Evolutionary conservation across 2,113 vertebrate genomes (phyloP).

Genomic region (Amblyornis subalaris): DNA sequence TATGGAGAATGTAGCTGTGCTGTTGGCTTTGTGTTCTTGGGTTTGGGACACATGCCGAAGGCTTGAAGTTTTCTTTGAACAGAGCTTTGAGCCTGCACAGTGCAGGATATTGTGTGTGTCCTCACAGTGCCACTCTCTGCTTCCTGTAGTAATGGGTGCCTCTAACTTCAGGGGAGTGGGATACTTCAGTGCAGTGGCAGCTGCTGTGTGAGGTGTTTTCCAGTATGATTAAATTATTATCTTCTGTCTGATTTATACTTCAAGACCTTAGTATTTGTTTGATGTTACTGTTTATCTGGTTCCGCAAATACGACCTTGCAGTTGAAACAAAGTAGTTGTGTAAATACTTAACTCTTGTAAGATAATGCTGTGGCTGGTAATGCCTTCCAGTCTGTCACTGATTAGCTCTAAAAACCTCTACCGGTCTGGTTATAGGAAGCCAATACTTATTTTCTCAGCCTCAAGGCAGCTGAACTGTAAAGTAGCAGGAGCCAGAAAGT

Average conservation of each 20-base stretch:
- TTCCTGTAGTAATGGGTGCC: not conserved
- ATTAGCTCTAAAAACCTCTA: not conserved
- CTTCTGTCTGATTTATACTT: not conserved
- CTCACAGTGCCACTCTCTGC: not conserved
- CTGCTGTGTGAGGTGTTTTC: not conserved
- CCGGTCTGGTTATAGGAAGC: not conserved
- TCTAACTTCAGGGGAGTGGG: not conserved
- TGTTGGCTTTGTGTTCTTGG: not conserved
- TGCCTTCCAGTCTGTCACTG: not conserved
- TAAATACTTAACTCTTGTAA: not conserved
- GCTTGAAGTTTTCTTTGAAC: not conserved
- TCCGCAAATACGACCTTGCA: conserved; percentile 36
- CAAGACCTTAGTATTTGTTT: conserved; percentile 4
- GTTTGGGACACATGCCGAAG: not conserved
- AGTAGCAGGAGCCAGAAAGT: not conserved
- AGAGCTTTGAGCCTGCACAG: not conserved
- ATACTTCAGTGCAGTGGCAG: not conserved
- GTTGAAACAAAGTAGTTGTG: not conserved
- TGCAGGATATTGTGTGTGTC: not conserved
- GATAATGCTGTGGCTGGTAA: not conserved
- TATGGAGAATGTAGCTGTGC: not conserved
- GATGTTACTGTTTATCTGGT: conserved; percentile 14
- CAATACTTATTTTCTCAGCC: not conserved
- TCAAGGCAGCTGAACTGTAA: not conserved
- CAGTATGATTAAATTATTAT: not conserved